These are phyloP conservation scores for Steinernema feltiae DNA, from an alignment of 1,140 invertebrate species.

Conservation along the genomic window DNA sequence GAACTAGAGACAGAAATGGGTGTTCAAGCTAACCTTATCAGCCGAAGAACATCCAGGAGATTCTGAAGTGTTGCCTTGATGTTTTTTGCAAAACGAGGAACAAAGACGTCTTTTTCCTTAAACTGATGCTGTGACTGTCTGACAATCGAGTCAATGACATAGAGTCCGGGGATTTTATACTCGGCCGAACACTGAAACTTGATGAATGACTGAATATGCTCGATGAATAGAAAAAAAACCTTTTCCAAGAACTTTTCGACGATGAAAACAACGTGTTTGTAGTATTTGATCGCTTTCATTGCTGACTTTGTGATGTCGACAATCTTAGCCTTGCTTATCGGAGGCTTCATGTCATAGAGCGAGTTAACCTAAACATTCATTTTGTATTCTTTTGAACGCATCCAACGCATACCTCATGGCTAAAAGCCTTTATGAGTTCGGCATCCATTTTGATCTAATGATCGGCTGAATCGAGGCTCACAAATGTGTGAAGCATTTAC, in stretches of 20 bases:
- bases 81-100: background rate
- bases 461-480: no score
- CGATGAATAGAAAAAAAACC: background rate
- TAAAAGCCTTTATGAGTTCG: no score
- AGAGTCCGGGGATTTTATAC: background rate
- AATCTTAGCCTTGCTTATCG: conserved; percentile 2
- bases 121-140: background rate
- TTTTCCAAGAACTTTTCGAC: background rate
- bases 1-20: background rate
- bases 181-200: background rate
- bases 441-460: no score
- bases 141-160: conserved; percentile 2
- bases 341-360: background rate
- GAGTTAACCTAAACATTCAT: background rate
- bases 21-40: background rate
- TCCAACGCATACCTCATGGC: no score
- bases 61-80: background rate
- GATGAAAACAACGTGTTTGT: conserved; percentile 5
- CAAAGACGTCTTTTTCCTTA: background rate
- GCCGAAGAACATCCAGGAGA: background rate
- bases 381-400: no score
- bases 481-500: no score
- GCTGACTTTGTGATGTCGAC: background rate
- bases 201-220: background rate
- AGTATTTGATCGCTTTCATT: background rate